These are phyloP conservation scores for Chloebia gouldiae DNA, from an alignment of 2,113 vertebrate species.

Conservation along the genomic window DNA sequence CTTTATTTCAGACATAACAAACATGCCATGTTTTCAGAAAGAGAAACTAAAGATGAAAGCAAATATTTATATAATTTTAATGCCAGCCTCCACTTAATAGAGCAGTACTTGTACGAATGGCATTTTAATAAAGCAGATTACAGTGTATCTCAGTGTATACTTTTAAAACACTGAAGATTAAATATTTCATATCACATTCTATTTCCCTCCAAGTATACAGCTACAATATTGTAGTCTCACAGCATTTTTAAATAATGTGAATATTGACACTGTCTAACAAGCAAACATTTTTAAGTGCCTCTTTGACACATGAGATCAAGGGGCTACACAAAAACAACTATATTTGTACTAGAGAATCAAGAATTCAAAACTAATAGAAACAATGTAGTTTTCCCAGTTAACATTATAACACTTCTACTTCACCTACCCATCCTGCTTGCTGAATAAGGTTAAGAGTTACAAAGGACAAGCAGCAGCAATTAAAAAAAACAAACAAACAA, in stretches of 20 bases:
- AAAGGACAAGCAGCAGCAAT: not conserved
- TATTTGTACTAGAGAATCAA: not conserved
- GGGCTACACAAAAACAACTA: not conserved
- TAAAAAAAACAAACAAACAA: not conserved
- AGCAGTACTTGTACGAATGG: not conserved
- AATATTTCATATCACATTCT: not conserved
- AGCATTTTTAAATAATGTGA: not conserved
- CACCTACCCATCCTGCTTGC: accelerated
- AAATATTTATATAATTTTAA: not conserved
- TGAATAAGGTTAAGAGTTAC: not conserved
- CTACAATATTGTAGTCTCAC: not conserved
- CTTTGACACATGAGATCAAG: not conserved
- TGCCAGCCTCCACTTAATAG: not conserved
- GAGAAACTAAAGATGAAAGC: not conserved
- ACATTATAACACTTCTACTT: not conserved
- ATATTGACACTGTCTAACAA: not conserved
- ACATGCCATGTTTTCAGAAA: not conserved
- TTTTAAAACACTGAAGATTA: not conserved
- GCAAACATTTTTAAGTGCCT: not conserved
- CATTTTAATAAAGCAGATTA: not conserved
- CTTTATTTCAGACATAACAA: not conserved
- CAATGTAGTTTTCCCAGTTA: not conserved
- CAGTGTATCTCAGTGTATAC: not conserved
- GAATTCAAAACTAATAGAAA: not conserved
- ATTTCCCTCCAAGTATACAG: not conserved